Evolutionary conservation across 2,113 vertebrate genomes (phyloP).

Genomic region (Hucho hucho): DNA sequence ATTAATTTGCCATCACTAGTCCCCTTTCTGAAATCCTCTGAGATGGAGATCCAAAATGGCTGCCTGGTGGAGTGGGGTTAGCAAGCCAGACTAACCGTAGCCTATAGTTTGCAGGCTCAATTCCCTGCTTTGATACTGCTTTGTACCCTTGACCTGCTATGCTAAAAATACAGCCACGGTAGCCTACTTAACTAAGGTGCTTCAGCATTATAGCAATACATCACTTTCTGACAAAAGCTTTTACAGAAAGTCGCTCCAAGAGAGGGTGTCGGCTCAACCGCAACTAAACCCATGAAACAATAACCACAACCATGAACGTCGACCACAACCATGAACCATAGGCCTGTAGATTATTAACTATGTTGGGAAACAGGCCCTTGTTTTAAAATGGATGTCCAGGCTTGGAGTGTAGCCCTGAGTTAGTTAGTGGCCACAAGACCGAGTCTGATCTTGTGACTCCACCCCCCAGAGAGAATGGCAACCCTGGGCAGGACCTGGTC

Average conservation of each 20-base stretch:
- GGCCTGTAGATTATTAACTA: slow-evolving; percentile 61
- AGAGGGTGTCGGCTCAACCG: slow-evolving; percentile 39
- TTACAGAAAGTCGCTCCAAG: slow-evolving; percentile 32
- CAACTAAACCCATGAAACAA: slow-evolving; percentile 70
- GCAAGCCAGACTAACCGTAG: slow-evolving; percentile 67
- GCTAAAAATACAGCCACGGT: slow-evolving; percentile 65
- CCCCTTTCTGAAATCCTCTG: slow-evolving; percentile 45
- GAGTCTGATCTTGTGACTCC: slow-evolving; percentile 80
- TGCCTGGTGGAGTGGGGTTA: slow-evolving; percentile 49
- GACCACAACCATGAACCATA: slow-evolving; percentile 53
- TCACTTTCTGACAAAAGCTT: background rate
- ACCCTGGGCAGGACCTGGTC: slow-evolving; percentile 85
- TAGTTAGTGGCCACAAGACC: slow-evolving; percentile 63
- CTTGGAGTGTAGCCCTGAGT: slow-evolving; percentile 69
- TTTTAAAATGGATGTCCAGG: slow-evolving; percentile 75
- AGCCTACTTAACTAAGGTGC: slow-evolving; percentile 62
- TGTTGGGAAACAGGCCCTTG: slow-evolving; percentile 53
- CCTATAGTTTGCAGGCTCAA: slow-evolving; percentile 56
- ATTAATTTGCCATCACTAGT: slow-evolving; percentile 45
- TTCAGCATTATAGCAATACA: slow-evolving; percentile 52
- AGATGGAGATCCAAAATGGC: slow-evolving; percentile 46
- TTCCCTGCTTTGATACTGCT: slow-evolving; percentile 65
- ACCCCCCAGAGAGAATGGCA: slow-evolving; percentile 84
- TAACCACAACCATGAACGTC: slow-evolving; percentile 37
- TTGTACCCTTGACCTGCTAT: slow-evolving; percentile 67